Conservation (phyloP, 1,140 invertebrate genomes). For the Pseudobourletiella spinata region DNA sequence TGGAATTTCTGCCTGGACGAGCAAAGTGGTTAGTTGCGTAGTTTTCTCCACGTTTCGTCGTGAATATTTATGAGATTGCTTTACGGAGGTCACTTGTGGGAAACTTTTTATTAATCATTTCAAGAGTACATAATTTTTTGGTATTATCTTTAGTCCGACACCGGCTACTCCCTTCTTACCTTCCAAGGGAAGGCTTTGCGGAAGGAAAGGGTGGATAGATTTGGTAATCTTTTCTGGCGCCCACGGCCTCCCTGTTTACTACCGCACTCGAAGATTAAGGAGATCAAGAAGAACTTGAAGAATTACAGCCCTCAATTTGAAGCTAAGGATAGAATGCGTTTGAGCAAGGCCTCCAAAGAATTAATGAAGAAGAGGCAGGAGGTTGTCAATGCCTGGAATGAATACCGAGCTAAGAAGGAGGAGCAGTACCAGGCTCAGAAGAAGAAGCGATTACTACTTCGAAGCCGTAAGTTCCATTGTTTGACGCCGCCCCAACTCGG, state of each 20-base stretch:
- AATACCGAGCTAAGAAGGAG: conserved; percentile 63
- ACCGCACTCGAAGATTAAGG: conserved; percentile 68
- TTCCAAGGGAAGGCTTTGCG: conserved; percentile 84
- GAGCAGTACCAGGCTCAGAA: conserved; percentile 69
- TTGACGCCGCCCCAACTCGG: too few relatives aligned
- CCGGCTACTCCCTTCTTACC: conserved; percentile 93
- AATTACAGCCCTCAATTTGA: conserved; percentile 95
- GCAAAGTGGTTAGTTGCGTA: conserved; percentile 53
- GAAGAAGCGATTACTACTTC: conserved; percentile 65
- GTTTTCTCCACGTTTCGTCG: not conserved
- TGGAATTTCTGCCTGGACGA: conserved; percentile 88
- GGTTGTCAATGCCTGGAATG: conserved; percentile 78
- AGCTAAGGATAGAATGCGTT: conserved; percentile 84
- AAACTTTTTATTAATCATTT: not conserved
- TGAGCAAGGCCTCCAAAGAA: conserved; percentile 92
- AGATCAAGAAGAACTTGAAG: conserved; percentile 97
- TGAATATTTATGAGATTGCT: too few relatives aligned
- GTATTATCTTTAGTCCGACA: conserved; percentile 57
- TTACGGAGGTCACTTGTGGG: not conserved
- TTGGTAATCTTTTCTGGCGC: conserved; percentile 93
- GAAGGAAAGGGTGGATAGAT: conserved; percentile 77
- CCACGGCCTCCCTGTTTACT: conserved; percentile 83
- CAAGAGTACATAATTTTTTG: conserved; percentile 20
- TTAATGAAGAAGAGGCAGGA: conserved; percentile 85
- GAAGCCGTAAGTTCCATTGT: conserved; percentile 62